Percentiles rank a stretch among this genome's conserved stretches.
Conservation (phyloP, 1,140 invertebrate species). For the Oryctes rhinoceros region DNA sequence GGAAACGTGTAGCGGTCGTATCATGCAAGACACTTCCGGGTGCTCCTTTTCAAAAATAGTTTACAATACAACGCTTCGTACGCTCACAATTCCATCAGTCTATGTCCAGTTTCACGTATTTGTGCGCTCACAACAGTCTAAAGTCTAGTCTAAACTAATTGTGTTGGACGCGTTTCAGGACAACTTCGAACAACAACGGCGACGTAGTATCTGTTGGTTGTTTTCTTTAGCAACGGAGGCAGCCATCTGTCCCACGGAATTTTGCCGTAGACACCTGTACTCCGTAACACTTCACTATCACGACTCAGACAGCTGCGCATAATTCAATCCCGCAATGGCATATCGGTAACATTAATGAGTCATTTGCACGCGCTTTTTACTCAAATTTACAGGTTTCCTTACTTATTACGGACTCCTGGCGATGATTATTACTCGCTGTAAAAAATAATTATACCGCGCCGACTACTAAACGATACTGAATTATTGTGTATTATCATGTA, state of each 20-base stretch:
- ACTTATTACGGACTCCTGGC: conserved; percentile 15
- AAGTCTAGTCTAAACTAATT: conserved; percentile 31
- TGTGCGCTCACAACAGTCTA: conserved; percentile 5
- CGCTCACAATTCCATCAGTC: not conserved
- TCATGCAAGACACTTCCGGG: conserved; percentile 24
- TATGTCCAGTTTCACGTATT: conserved; percentile 6
- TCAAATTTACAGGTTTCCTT: conserved; percentile 39
- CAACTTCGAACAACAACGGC: conserved; percentile 26
- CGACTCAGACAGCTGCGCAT: conserved; percentile 39
- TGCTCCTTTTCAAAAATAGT: conserved; percentile 10
- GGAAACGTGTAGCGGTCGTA: conserved; percentile 11
- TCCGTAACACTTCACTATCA: conserved; percentile 40
- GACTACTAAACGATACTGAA: conserved; percentile 26
- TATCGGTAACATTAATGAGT: conserved; percentile 40
- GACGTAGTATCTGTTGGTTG: conserved; percentile 23
- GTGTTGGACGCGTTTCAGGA: conserved; percentile 19
- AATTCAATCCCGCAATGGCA: conserved; percentile 41
- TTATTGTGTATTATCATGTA: conserved; percentile 26
- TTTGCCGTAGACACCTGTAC: conserved; percentile 38
- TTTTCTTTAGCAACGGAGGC: conserved; percentile 33
- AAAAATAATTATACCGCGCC: conserved; percentile 31
- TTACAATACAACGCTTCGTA: conserved; percentile 14
- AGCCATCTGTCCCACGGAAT: conserved; percentile 38
- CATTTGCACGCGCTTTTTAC: conserved; percentile 40
- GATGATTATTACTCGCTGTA: conserved; percentile 37